Conservation (phyloP, 1,140 invertebrate genomes). For the Drosophila pallidifrons region DNA sequence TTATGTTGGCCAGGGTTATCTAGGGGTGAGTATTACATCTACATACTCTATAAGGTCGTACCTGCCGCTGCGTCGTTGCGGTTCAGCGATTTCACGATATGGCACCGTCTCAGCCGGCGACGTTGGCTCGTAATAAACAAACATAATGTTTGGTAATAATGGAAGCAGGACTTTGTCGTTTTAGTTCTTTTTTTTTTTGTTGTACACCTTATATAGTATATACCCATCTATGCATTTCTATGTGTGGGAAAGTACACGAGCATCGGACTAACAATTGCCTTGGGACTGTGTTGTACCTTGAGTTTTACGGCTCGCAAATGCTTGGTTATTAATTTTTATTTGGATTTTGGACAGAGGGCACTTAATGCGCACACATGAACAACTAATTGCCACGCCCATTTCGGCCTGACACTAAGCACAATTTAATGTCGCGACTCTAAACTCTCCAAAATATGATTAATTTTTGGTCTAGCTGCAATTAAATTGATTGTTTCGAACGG, state of each 20-base stretch:
- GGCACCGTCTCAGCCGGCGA: constrained; percentile 46
- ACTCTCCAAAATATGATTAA: not conserved
- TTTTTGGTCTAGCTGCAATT: not conserved
- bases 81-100: constrained; percentile 75
- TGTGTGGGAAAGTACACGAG: constrained; percentile 54
- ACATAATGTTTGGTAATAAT: constrained; percentile 71
- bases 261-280: constrained; percentile 30
- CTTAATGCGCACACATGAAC: constrained; percentile 54
- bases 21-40: constrained; percentile 34
- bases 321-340: constrained; percentile 61
- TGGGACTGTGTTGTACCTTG: constrained; percentile 9
- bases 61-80: constrained; percentile 53
- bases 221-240: not conserved
- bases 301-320: constrained; percentile 25
- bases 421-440: constrained; percentile 22
- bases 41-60: constrained; percentile 17
- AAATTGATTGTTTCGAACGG: not conserved
- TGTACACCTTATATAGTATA: not conserved
- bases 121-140: constrained; percentile 61
- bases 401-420: constrained; percentile 25
- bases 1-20: constrained; percentile 27
- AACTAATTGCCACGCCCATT: constrained; percentile 55
- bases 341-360: constrained; percentile 51
- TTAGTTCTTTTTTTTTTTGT: not conserved
- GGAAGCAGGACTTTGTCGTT: constrained; percentile 21